A percentile compares a stretch with the other conserved stretches of the same genome.
Evolutionary conservation across 2,888 invertebrate species (phyloP).

Genomic region (Ochropleura plecta): DNA sequence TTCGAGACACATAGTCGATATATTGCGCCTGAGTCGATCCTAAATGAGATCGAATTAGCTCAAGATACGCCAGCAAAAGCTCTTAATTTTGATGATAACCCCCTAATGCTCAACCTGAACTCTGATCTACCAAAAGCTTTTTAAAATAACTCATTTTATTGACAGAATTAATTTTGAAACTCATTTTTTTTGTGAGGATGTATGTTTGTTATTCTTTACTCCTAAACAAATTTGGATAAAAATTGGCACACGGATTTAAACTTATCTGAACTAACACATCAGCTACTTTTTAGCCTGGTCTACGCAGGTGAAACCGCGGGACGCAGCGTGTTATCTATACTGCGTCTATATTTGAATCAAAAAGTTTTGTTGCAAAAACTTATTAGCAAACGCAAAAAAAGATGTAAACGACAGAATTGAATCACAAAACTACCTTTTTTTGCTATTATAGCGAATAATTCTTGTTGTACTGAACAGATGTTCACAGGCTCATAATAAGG

Average conservation of each 20-base stretch:
- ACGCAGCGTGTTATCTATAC: slow-evolving; percentile 1
- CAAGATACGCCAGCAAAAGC: slow-evolving; percentile 81
- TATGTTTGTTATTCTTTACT: no score
- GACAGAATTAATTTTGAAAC: slow-evolving; percentile 50
- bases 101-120: slow-evolving; percentile 82
- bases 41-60: slow-evolving; percentile 85
- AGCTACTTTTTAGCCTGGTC: no score
- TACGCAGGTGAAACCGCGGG: no score
- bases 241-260: no score
- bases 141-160: slow-evolving; percentile 64
- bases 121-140: slow-evolving; percentile 76
- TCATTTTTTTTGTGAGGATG: slow-evolving; percentile 19
- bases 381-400: slow-evolving; percentile 62
- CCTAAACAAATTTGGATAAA: no score
- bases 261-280: no score
- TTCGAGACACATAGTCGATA: slow-evolving; percentile 67
- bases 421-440: slow-evolving; percentile 79
- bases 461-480: slow-evolving; percentile 86
- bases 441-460: slow-evolving; percentile 85
- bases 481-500: slow-evolving; percentile 89
- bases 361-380: slow-evolving; percentile 61
- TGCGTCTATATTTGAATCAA: slow-evolving; percentile 24
- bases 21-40: slow-evolving; percentile 76
- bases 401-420: slow-evolving; percentile 75
- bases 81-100: slow-evolving; percentile 87